Percentiles rank a stretch among this genome's conserved stretches.
Conservation (phyloP, 2,888 invertebrate genomes). For the Steinernema carpocapsae region DNA sequence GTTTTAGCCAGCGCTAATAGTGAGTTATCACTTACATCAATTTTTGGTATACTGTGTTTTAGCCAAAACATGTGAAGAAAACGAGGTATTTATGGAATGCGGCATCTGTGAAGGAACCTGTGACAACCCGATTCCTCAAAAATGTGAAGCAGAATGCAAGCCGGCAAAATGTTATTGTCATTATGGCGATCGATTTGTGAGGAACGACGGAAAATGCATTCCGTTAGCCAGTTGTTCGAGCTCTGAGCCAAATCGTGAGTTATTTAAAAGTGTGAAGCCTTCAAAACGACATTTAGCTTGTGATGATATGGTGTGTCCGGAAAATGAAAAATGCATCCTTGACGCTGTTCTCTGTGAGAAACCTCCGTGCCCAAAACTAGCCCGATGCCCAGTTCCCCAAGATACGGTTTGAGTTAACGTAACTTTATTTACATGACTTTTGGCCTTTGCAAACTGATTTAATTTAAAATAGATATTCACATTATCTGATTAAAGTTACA, state of each 20-base stretch:
- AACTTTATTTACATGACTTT: too few species aligned
- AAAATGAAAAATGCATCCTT: conserved; percentile 1
- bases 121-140: not conserved
- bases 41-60: too few species aligned
- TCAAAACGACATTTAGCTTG: not conserved
- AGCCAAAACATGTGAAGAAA: conserved; percentile 4
- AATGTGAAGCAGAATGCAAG: not conserved
- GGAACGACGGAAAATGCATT: conserved; percentile 11
- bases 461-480: too few species aligned
- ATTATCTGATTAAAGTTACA: too few species aligned
- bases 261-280: not conserved
- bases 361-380: not conserved
- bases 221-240: not conserved
- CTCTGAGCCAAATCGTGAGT: conserved; percentile 10
- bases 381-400: not conserved
- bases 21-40: too few species aligned
- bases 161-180: conserved; percentile 12
- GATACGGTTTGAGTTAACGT: too few species aligned
- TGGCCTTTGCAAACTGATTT: too few species aligned
- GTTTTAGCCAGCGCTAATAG: too few species aligned
- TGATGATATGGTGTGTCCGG: not conserved
- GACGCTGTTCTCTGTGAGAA: conserved; percentile 10
- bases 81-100: conserved; percentile 18
- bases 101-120: conserved; percentile 27
- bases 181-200: not conserved